Evolutionary conservation across 2,888 invertebrate genomes (phyloP).

Genomic region (Isoperla grammatica): DNA sequence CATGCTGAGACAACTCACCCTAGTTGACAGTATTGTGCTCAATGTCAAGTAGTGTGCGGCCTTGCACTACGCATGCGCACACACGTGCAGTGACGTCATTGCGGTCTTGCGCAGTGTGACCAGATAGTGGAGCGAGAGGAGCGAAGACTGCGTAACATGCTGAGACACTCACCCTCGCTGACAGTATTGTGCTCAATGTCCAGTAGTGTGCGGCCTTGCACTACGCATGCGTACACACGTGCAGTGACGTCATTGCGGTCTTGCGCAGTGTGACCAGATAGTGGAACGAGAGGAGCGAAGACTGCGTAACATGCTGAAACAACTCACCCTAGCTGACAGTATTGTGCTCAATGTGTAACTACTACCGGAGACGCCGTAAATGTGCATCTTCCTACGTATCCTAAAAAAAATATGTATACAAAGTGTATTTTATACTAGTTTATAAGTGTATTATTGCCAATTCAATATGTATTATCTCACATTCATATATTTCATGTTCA

Average conservation of each 20-base stretch:
- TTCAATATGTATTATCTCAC: too few relatives aligned
- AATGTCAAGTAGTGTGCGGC: not conserved
- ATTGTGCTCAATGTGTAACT: not conserved
- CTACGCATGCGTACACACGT: not conserved
- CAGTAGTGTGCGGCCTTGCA: conserved; percentile 23
- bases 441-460: too few relatives aligned
- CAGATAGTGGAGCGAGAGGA: conserved; percentile 23
- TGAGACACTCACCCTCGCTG: conserved; percentile 4
- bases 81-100: conserved; percentile 20
- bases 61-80: not conserved
- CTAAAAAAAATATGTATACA: too few relatives aligned
- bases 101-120: conserved; percentile 31
- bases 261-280: conserved; percentile 32
- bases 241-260: conserved; percentile 23
- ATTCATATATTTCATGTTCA: too few relatives aligned
- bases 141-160: conserved; percentile 15
- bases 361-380: too few relatives aligned
- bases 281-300: conserved; percentile 18
- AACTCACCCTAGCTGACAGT: not conserved
- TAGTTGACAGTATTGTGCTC: not conserved
- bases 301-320: conserved; percentile 17
- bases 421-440: too few relatives aligned
- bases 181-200: not conserved
- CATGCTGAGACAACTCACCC: conserved; percentile 7
- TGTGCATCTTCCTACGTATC: too few relatives aligned